phyloP scores from a whole-genome alignment of 2,888 invertebrate genomes.

The Hyposoter didymator region DNA sequence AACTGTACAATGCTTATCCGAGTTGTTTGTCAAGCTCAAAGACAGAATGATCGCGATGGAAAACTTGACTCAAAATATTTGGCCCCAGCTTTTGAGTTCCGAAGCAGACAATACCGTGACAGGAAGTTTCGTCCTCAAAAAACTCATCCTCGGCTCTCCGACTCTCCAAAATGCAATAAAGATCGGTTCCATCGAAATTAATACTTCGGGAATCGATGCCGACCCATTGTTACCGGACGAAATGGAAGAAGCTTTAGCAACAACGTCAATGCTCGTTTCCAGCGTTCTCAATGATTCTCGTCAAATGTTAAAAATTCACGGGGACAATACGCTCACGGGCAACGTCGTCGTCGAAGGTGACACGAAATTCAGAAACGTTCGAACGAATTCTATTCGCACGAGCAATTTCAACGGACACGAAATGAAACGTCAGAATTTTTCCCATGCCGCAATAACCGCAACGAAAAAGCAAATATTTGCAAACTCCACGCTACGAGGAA shows the following conservation, averaged over 20 bases:
- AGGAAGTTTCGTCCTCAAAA: conserved; percentile 66
- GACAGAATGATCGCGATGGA: conserved; percentile 71
- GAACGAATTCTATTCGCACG: conserved; percentile 71
- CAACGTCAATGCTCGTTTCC: not conserved
- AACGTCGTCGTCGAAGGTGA: conserved; percentile 70
- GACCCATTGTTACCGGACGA: conserved; percentile 47
- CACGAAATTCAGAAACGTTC: conserved; percentile 72
- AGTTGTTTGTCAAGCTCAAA: conserved; percentile 71
- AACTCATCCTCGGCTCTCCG: conserved; percentile 69
- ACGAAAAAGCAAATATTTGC: conserved; percentile 65
- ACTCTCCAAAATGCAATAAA: conserved; percentile 25
- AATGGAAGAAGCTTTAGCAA: not conserved
- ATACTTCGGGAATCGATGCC: not conserved
- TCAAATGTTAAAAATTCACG: conserved; percentile 28
- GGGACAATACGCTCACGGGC: conserved; percentile 59
- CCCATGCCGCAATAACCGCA: conserved; percentile 46
- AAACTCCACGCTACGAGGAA: conserved; percentile 63
- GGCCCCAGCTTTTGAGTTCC: conserved; percentile 70
- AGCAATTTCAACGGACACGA: conserved; percentile 71
- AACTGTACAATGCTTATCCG: conserved; percentile 70
- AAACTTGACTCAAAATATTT: conserved; percentile 65
- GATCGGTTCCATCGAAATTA: conserved; percentile 14
- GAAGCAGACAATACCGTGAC: conserved; percentile 64
- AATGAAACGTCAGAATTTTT: conserved; percentile 49
- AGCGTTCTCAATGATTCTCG: conserved; percentile 33